These are phyloP conservation scores for Opisthograptis luteolata DNA, from an alignment of 2,888 invertebrate species.

Conservation along the genomic window DNA sequence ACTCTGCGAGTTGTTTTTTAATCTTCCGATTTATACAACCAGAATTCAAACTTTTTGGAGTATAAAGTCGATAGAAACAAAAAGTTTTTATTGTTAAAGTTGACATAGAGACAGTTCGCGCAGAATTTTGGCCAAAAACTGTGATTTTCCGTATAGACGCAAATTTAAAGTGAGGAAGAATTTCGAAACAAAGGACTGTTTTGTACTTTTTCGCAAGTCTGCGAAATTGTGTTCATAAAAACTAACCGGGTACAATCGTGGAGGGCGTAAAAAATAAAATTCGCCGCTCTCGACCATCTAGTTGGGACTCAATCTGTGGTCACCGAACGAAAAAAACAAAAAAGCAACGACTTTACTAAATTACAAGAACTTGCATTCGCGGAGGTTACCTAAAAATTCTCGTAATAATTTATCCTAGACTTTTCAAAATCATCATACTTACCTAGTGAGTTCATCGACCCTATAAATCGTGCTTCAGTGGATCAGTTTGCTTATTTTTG, in stretches of 20 bases:
- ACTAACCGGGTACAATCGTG: slow-evolving; percentile 66
- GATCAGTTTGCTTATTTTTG: slow-evolving; percentile 68
- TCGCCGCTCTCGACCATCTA: slow-evolving; percentile 73
- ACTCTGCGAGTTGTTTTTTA: slow-evolving; percentile 74
- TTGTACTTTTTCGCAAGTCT: slow-evolving; percentile 83
- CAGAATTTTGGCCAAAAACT: slow-evolving; percentile 77
- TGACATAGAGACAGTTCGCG: slow-evolving; percentile 76
- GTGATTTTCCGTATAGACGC: slow-evolving; percentile 84
- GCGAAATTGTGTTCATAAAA: slow-evolving; percentile 84
- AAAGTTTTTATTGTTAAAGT: slow-evolving; percentile 69
- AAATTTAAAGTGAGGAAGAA: slow-evolving; percentile 71
- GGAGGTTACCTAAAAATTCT: slow-evolving; percentile 72
- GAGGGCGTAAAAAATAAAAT: slow-evolving; percentile 62
- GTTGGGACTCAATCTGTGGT: slow-evolving; percentile 78
- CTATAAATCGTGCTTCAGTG: slow-evolving; percentile 74
- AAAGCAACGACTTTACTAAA: slow-evolving; percentile 69
- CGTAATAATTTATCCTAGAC: slow-evolving; percentile 67
- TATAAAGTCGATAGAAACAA: slow-evolving; percentile 72
- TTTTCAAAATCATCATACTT: slow-evolving; percentile 57
- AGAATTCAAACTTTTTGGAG: slow-evolving; percentile 76
- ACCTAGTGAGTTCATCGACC: slow-evolving; percentile 78
- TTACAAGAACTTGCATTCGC: slow-evolving; percentile 61
- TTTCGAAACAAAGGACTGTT: slow-evolving; percentile 83
- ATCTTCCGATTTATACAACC: slow-evolving; percentile 78
- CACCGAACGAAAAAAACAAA: slow-evolving; percentile 77